Percentiles rank a stretch among this genome's conserved stretches.
These are phyloP conservation scores for Branchipolynoe longqiensis DNA, from an alignment of 2,888 invertebrate species.

Conservation along the genomic window DNA sequence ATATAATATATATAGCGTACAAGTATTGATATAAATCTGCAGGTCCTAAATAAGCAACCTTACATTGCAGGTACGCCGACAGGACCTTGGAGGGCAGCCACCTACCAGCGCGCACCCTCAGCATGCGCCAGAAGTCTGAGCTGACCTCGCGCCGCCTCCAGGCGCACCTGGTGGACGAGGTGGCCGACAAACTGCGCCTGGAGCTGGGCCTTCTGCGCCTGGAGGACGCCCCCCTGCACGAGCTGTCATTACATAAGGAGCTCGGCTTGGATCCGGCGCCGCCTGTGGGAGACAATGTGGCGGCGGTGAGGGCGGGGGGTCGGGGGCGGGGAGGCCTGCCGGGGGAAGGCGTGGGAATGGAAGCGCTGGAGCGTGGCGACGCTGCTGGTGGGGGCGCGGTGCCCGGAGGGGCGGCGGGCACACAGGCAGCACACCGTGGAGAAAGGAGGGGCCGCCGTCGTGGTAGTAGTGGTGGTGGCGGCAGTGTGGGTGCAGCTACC, in stretches of 20 bases:
- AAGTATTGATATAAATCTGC: no score
- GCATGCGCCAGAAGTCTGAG: constrained; percentile 39
- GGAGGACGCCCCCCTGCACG: background rate
- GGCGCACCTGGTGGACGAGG: constrained; percentile 35
- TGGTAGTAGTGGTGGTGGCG: no score
- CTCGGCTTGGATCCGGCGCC: background rate
- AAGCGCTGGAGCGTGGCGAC: background rate
- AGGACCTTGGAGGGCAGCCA: background rate
- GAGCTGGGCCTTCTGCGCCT: constrained; percentile 2
- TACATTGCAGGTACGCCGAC: no score
- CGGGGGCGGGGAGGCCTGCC: background rate
- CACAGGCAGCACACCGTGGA: no score
- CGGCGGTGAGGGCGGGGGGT: background rate
- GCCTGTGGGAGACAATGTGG: background rate
- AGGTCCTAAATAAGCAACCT: no score
- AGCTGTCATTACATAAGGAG: background rate
- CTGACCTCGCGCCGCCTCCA: background rate
- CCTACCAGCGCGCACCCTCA: background rate
- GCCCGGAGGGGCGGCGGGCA: no score
- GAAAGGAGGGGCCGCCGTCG: no score
- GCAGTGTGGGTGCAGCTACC: no score
- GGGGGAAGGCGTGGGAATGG: background rate
- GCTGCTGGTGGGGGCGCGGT: no score
- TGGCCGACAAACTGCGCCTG: constrained; percentile 15
- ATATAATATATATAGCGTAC: no score